Percentiles rank a stretch among this genome's conserved stretches.
These are phyloP conservation scores for Barnardius zonarius DNA, from an alignment of 2,113 vertebrate species.

Conservation along the genomic window DNA sequence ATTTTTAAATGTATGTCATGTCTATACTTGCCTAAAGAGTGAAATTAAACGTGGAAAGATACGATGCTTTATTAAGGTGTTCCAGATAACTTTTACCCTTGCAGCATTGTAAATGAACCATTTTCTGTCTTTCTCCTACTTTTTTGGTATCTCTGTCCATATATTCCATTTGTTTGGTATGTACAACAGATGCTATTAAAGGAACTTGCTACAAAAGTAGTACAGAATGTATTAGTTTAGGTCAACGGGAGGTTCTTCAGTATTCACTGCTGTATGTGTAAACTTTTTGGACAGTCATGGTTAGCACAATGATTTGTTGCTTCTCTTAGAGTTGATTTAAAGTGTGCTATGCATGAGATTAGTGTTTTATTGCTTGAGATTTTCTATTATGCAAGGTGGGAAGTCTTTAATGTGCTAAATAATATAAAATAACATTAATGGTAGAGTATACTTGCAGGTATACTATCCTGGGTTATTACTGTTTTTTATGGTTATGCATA, in stretches of 20 bases:
- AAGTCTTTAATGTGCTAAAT: constrained; percentile 59
- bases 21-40: constrained; percentile 72
- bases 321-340: constrained; percentile 59
- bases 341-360: constrained; percentile 69
- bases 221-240: constrained; percentile 31
- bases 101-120: constrained; percentile 62
- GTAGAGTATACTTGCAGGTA: constrained; percentile 19
- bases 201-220: constrained; percentile 48
- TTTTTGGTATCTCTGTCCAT: constrained; percentile 62
- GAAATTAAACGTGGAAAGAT: constrained; percentile 71
- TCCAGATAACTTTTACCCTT: constrained; percentile 70
- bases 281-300: constrained; percentile 59
- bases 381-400: constrained; percentile 55
- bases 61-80: constrained; percentile 56
- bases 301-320: constrained; percentile 59
- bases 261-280: constrained; percentile 8
- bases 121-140: constrained; percentile 72
- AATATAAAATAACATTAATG: constrained; percentile 11
- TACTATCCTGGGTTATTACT: neutral
- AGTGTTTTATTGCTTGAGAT: constrained; percentile 68
- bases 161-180: constrained; percentile 58
- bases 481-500: neutral
- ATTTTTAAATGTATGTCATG: constrained; percentile 64
- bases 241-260: constrained; percentile 13
- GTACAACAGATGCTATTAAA: constrained; percentile 58